These are phyloP conservation scores for Tribolium madens DNA, from an alignment of 1,140 invertebrate species.

Conservation along the genomic window DNA sequence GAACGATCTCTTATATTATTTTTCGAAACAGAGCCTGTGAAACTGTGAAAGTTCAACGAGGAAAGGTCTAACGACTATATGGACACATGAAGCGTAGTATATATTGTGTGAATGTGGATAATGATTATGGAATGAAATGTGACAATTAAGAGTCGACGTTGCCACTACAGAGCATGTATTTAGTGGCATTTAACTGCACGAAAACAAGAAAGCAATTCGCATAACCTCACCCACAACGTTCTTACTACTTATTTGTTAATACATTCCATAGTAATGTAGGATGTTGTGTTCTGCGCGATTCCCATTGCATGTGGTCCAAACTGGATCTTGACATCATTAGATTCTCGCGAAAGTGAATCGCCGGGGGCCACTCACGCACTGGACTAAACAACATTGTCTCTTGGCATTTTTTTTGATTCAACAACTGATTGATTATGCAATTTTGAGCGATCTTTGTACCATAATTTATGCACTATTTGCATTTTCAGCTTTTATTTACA, in stretches of 20 bases:
- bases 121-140: conserved; percentile 17
- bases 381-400: conserved; percentile 44
- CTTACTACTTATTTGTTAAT: conserved; percentile 43
- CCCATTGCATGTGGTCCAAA: conserved; percentile 50
- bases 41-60: conserved; percentile 33
- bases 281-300: conserved; percentile 46
- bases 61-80: conserved; percentile 24
- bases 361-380: conserved; percentile 50
- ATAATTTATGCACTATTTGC: conserved; percentile 36
- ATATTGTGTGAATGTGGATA: conserved; percentile 40
- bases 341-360: conserved; percentile 52
- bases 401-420: conserved; percentile 38
- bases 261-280: conserved; percentile 46
- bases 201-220: conserved; percentile 34
- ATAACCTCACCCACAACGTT: conserved; percentile 40
- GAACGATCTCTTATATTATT: conserved; percentile 28
- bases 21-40: conserved; percentile 8
- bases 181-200: conserved; percentile 40
- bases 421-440: conserved; percentile 46
- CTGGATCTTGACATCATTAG: conserved; percentile 53
- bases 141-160: conserved; percentile 11
- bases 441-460: neutral
- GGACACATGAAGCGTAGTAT: conserved; percentile 29
- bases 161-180: conserved; percentile 13
- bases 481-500: conserved; percentile 40